A percentile compares a stretch with the other conserved stretches of the same genome.
Conservation (phyloP, 2,797 vertebrate species). For the Lithobates pipiens region DNA sequence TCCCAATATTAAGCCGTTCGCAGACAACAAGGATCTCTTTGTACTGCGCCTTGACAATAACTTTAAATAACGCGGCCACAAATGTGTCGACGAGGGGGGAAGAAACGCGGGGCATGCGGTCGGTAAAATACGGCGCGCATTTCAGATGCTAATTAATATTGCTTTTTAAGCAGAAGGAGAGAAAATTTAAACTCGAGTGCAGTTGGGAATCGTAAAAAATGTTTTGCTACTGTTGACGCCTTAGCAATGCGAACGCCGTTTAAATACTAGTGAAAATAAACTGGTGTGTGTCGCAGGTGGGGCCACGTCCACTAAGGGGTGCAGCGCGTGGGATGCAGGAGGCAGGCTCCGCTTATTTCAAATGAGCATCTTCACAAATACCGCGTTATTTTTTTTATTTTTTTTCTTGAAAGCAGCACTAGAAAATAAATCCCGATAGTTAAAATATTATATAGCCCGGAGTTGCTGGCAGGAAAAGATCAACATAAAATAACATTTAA, state of each 20-base stretch:
- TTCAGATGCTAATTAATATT: conserved; percentile 76
- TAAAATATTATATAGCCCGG: conserved; percentile 15
- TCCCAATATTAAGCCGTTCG: conserved; percentile 53
- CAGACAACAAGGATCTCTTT: conserved; percentile 65
- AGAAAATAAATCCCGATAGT: conserved; percentile 41
- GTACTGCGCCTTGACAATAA: conserved; percentile 64
- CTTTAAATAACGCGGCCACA: conserved; percentile 68
- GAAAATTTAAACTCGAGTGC: conserved; percentile 75
- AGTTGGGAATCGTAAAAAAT: conserved; percentile 62
- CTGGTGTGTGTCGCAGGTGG: conserved; percentile 19
- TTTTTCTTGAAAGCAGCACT: conserved; percentile 5
- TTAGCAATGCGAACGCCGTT: background rate
- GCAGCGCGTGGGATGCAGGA: conserved; percentile 5
- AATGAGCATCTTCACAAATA: conserved; percentile 41
- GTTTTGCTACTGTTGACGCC: conserved; percentile 12
- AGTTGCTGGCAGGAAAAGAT: conserved; percentile 34
- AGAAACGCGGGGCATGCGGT: conserved; percentile 64
- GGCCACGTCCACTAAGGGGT: conserved; percentile 49
- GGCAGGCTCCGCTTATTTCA: conserved; percentile 7
- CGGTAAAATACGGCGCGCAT: conserved; percentile 65
- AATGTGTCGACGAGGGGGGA: conserved; percentile 65
- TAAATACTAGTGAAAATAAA: conserved; percentile 53
- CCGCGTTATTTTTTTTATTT: background rate
- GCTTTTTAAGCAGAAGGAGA: conserved; percentile 75
- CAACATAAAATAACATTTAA: conserved; percentile 52